Base-by-base conservation (phyloP, 1,140 invertebrate species). In the Heliconius congener region DNA sequence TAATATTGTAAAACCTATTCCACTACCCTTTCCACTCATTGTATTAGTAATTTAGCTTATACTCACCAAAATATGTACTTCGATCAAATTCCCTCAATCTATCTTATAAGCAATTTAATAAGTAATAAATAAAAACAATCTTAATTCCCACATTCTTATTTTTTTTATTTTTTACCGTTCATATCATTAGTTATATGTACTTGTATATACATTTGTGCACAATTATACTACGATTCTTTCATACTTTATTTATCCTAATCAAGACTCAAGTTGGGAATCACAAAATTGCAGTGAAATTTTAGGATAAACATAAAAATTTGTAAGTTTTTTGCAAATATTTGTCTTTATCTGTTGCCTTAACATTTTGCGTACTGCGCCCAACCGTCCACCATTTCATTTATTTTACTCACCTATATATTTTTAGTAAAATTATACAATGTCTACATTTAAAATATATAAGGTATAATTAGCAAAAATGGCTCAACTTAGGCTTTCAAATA, bases 261-360 rank as follows among this genome's bases (percentile, higher is more conserved):
- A 30, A 27, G 9, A 66, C 9, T 66, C 23, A 66, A 13, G 60
- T 66, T 66, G 60, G 60, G 60, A 66, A 30, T 30, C 23, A 66
- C 23, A 66, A 66, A 30, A 13, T 66, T 27, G 60, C 60, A 66
- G 60, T 66, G 60, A n/a, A 23, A 1, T 66, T 66, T 66, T 66
- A 11, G n/a, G 23, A 30, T 66, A 66, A 66, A 66, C 60, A 66
- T 66, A 66, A 66, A 66, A 30, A 66, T 66, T 66, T 66, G 27
- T 66, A 66, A 27, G 60, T 66, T 66, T 60, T 57, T 66, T 66
- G 30, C 60, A 66, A 66, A 66, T 66, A 66, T 66, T 66, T 66
- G 27, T 66, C 16, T 13, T 66, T 66, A 66, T 66, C 60, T 30
- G 27, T 27, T 30, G 23, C 55, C 19, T 66, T 27, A 66, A 27